These are phyloP conservation scores for Coendou prehensilis DNA, from an alignment of 2,797 vertebrate species.

Conservation along the genomic window DNA sequence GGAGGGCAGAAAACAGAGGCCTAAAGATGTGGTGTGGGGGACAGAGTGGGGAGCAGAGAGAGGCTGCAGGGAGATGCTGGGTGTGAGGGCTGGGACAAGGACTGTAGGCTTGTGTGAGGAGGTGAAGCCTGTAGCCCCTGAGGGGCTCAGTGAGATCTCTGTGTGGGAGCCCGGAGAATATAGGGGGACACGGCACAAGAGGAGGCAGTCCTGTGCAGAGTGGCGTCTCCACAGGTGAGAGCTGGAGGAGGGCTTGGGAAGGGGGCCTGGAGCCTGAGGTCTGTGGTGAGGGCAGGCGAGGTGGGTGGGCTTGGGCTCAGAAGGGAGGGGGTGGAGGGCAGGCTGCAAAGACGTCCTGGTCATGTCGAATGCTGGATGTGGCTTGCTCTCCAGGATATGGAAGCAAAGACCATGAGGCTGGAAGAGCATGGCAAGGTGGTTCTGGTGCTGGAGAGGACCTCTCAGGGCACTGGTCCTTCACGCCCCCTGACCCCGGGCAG, in stretches of 20 bases:
- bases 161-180: background rate
- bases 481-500: slow-evolving; percentile 87
- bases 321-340: background rate
- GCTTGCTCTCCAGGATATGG: slow-evolving; percentile 92
- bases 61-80: background rate
- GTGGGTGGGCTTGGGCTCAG: background rate
- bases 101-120: background rate
- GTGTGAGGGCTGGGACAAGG: background rate
- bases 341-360: no score
- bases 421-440: slow-evolving; percentile 97
- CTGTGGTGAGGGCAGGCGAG: background rate
- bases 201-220: background rate
- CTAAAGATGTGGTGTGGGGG: background rate
- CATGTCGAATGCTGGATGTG: background rate
- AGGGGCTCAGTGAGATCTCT: background rate
- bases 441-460: slow-evolving; percentile 95
- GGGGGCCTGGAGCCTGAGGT: no score
- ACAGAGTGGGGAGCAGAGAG: background rate
- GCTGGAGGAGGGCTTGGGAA: background rate
- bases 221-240: background rate
- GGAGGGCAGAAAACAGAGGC: fast-evolving
- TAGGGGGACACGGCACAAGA: background rate
- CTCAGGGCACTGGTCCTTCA: slow-evolving; percentile 83
- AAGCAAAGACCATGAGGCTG: slow-evolving; percentile 97
- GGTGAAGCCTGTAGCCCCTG: fast-evolving